These are phyloP conservation scores for Lasioglossum calceatum DNA, from an alignment of 2,888 invertebrate genomes.

Conservation along the genomic window DNA sequence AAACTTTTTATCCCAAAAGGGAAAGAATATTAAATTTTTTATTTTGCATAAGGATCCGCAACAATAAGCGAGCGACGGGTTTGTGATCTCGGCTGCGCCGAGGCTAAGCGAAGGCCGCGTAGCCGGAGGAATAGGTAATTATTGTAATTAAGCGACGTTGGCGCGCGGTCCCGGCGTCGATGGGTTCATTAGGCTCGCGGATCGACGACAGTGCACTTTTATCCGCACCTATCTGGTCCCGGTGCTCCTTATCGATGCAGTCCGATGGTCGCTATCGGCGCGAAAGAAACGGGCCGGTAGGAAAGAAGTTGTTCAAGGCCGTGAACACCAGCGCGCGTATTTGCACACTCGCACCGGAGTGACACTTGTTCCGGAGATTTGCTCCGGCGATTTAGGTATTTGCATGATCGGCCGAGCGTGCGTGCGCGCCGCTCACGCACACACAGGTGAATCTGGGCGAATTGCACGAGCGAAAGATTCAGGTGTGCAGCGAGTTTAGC, in stretches of 20 bases:
- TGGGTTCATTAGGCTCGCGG: not conserved
- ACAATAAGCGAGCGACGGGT: not conserved
- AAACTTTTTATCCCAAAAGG: not conserved
- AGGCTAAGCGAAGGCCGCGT: not conserved
- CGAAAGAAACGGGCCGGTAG: conserved; percentile 6
- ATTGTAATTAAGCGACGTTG: not conserved
- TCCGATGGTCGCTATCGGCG: not conserved
- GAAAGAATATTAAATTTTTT: too few species aligned
- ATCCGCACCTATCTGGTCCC: not conserved
- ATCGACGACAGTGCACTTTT: not conserved
- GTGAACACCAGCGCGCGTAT: conserved; percentile 8
- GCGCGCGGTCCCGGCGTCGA: not conserved
- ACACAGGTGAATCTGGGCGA: not conserved
- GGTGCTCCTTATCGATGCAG: not conserved
- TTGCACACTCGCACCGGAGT: conserved; percentile 25
- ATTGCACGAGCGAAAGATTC: not conserved
- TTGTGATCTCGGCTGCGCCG: not conserved
- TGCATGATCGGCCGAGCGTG: conserved; percentile 70
- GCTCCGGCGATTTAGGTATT: conserved; percentile 72
- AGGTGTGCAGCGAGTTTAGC: not conserved
- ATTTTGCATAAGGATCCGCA: too few species aligned
- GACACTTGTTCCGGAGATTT: conserved; percentile 68
- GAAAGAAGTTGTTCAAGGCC: conserved; percentile 47
- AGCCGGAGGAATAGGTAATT: not conserved
- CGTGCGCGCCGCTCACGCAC: conserved; percentile 11